Evolutionary conservation across 2,797 vertebrate genomes (phyloP).

Genomic region (Platyrinchus mystaceus): DNA sequence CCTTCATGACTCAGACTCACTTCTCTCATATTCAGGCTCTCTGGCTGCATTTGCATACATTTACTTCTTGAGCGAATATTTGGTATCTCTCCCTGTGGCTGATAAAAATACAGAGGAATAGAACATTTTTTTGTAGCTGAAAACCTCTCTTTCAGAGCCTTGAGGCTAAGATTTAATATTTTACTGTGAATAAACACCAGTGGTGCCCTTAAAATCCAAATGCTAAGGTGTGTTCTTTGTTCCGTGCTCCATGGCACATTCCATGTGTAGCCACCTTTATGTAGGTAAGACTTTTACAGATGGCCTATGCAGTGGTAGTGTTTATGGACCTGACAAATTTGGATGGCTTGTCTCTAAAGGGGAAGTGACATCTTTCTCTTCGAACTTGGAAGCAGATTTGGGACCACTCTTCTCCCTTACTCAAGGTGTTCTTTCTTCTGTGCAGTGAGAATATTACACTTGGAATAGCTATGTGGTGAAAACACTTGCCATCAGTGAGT

Average conservation of each 20-base stretch:
- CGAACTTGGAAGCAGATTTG: background rate
- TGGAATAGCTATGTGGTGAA: background rate
- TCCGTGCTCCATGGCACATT: accelerated
- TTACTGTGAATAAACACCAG: background rate
- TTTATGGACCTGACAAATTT: background rate
- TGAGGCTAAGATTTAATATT: background rate
- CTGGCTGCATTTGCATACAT: slow-evolving; percentile 49
- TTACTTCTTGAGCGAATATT: slow-evolving; percentile 27
- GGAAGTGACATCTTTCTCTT: background rate
- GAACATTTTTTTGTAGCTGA: background rate
- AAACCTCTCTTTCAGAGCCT: background rate
- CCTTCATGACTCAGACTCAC: slow-evolving; percentile 42
- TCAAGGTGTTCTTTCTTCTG: background rate
- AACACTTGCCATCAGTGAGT: background rate
- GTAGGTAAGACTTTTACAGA: background rate
- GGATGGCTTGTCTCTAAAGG: background rate
- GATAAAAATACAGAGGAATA: slow-evolving; percentile 3
- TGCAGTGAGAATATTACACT: background rate
- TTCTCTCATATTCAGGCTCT: background rate
- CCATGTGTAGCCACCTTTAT: background rate
- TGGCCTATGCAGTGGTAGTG: background rate
- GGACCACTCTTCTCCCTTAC: background rate
- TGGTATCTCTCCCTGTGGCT: background rate
- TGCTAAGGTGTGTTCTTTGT: background rate
- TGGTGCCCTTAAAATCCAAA: background rate